Evolutionary conservation across 2,888 invertebrate species (phyloP), one percentile per base, ranked within the genome.

Genomic region (Mythimna albipuncta): DNA sequence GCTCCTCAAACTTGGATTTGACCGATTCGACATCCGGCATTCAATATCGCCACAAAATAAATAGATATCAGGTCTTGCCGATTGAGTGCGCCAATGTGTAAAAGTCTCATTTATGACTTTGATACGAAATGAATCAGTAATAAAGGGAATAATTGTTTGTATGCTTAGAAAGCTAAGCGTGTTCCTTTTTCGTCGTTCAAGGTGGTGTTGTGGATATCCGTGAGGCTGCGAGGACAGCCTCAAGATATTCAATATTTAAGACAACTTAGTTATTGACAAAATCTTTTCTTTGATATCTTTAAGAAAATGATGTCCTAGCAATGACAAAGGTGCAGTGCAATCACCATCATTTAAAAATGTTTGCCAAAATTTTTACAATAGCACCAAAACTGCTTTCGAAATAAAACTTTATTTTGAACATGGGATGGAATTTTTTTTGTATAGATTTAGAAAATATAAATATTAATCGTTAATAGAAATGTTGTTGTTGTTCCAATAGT

Each of bases 341-440:
- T 21, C 6, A 52, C 38, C 1, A 16, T n/a, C 11, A n/a, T 47
- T 72, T 32, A 16, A 3, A 72, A 58, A 10, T 1, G 35, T 44
- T 44, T n/a, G 11, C 9, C 44, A 38, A 38, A 38, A 38, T 38
- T 11, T 38, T 72, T 32, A 16, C 2, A 64, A 26, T 38, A 57
- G 68, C 55, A 38, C 38, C 13, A 58, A 41, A 41, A 35, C 11
- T 10, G 21, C 19, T 16, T 19, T 50, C 32, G 13, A 38, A 76
- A 41, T 21, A 19, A 32, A 47, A 50, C 1, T 32, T 32, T 26
- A 38, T 32, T 66, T 41, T 7, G 13, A 67, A 38, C 1, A 41
- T 58, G 41, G n/a, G 73, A 59, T 52, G 69, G n/a, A n/a, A n/a
- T n/a, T n/a, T n/a, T n/a, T n/a, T n/a, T 38, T 41, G 69, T 73